Evolutionary conservation across 2,888 invertebrate species (phyloP), one percentile per base, ranked within the genome.

Genomic region (Agrilus cyanescens): DNA sequence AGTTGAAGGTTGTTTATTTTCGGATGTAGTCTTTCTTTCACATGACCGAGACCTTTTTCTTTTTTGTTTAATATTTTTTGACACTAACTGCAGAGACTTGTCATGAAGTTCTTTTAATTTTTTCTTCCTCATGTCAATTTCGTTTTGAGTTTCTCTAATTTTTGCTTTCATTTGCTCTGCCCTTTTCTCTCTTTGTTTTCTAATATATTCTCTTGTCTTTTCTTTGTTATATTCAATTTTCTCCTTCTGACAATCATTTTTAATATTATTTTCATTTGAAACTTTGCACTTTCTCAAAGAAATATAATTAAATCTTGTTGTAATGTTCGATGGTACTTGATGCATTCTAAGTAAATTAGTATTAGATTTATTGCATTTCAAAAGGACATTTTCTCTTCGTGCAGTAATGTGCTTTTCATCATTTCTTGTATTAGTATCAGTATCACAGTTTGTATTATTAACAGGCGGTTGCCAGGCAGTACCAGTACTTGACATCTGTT

Each of bases 201-300:
- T 68, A 50, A 78, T 77, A 55, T 68, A 78, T 47, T 70, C 68
- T 4, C 73, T 61, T 1, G 75, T 69, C 49, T 70, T 68, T 40
- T 71, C 68, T 1, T 67, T 63, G 58, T 74, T 68, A 53, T 76
- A 76, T 43, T 53, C 49, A 46, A 57, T 52, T 7, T 34, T 35
- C 45, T 57, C 58, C 40, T 48, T 54, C 10, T 35, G 20, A 2
- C 6, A 12, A 8, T n/a, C 40, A 8, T 10, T 10, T 25, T 25
- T 25, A 25, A 10, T 25, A 25, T 25, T 25, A 10, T 25, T 10
- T 10, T 25, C 10, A 10, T 25, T 25, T 25, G 25, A 25, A 25
- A 10, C 25, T 3, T 10, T 25, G 25, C 10, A 25, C 10, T 25
- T 25, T 25, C 4, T 25, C 25, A 25, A 25, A 12, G 15, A 15